phyloP scores from a whole-genome alignment of 2,888 invertebrate genomes.

The Thereva unica region DNA sequence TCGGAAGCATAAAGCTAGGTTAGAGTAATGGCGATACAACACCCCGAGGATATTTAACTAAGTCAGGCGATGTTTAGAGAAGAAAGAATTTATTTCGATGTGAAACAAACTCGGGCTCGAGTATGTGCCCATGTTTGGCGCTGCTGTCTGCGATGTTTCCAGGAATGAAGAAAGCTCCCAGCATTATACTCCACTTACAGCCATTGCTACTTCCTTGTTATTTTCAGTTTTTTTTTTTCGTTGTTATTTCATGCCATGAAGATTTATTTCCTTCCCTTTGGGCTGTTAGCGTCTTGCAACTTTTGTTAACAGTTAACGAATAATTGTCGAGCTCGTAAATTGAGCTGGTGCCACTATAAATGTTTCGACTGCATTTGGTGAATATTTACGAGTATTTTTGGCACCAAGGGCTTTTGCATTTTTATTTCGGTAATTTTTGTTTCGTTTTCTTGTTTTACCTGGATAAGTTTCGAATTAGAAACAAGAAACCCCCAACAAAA shows the following conservation, averaged over 20 bases:
- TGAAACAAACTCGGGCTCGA: constrained; percentile 16
- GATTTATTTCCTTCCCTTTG: no score
- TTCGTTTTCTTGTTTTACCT: no score
- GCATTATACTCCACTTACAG: no score
- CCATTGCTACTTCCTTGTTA: no score
- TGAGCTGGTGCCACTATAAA: constrained; percentile 9
- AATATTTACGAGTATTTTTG: background rate
- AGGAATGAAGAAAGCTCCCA: no score
- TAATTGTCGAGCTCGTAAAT: constrained; percentile 23
- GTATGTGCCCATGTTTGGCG: background rate
- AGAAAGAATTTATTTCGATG: constrained; percentile 23
- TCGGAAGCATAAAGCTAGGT: constrained; percentile 16
- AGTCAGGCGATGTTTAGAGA: constrained; percentile 21
- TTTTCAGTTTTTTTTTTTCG: no score
- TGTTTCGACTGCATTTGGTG: constrained; percentile 22
- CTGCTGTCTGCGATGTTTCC: no score
- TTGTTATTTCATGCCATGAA: no score
- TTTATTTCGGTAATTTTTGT: no score
- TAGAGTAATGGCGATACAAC: constrained; percentile 1
- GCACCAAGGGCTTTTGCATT: no score
- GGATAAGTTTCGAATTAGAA: no score
- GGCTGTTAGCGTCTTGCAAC: background rate
- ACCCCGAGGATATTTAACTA: constrained; percentile 22
- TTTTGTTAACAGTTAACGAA: constrained; percentile 14
- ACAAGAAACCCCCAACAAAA: no score